Percentiles rank a stretch among this genome's conserved stretches.
phyloP scores from a whole-genome alignment of 1,140 invertebrate species.

The Meloidogyne hapla region DNA sequence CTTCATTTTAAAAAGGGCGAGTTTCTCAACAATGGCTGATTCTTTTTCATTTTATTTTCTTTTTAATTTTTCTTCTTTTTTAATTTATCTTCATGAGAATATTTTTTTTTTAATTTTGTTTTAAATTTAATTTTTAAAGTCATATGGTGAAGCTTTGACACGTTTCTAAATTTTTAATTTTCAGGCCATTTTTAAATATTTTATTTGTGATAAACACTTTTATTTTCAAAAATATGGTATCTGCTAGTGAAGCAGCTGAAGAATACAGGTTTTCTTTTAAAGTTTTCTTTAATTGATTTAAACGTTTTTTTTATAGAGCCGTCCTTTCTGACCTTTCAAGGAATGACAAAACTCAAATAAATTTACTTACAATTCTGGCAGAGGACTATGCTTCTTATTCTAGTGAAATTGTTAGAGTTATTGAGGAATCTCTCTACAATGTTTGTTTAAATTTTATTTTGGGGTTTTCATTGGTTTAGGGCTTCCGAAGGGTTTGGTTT shows the following conservation, averaged over 20 bases:
- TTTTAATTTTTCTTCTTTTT: background rate
- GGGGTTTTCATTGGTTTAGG: no score
- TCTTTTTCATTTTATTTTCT: background rate
- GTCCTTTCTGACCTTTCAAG: constrained; percentile 78
- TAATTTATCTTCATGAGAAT: background rate
- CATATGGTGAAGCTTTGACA: background rate
- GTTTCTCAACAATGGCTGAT: background rate
- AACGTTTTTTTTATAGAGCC: constrained; percentile 26
- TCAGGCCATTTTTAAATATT: background rate
- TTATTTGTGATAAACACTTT: background rate
- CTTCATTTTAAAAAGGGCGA: background rate
- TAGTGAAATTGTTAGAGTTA: constrained; percentile 81
- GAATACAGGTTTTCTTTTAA: constrained; percentile 36
- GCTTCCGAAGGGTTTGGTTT: no score
- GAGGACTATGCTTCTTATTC: constrained; percentile 86
- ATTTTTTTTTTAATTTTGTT: constrained; percentile 1
- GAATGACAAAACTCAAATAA: constrained; percentile 94
- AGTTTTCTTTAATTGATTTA: background rate
- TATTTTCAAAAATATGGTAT: constrained; percentile 17
- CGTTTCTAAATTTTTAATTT: background rate
- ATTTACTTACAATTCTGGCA: constrained; percentile 91
- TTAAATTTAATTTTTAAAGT: background rate
- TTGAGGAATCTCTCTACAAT: constrained; percentile 88
- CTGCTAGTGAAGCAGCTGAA: constrained; percentile 34
- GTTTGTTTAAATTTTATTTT: constrained; percentile 67